Percentiles rank a stretch among this genome's conserved stretches.
These are phyloP conservation scores for Micromesistius poutassou DNA, from an alignment of 2,797 vertebrate genomes.

Conservation along the genomic window DNA sequence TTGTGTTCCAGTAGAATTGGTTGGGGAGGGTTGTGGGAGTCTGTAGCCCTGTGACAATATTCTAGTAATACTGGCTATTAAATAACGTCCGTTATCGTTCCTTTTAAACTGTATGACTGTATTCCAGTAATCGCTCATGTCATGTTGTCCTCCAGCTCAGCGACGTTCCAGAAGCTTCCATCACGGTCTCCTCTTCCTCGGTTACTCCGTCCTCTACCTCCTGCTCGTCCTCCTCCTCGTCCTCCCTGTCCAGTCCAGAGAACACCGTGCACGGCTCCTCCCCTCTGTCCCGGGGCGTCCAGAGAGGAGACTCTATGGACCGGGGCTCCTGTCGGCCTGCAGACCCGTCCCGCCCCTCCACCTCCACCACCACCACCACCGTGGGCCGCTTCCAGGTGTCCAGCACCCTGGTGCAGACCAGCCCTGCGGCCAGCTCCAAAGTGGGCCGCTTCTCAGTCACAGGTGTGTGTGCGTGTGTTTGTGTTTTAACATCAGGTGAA, in stretches of 20 bases:
- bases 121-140: background rate
- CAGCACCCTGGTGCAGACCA: slow-evolving; percentile 45
- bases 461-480: slow-evolving; percentile 48
- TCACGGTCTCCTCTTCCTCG: slow-evolving; percentile 61
- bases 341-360: slow-evolving; percentile 49
- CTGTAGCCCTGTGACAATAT: background rate
- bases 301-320: slow-evolving; percentile 54
- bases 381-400: slow-evolving; percentile 91
- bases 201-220: slow-evolving; percentile 59
- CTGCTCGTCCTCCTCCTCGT: slow-evolving; percentile 71
- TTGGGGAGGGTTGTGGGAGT: background rate
- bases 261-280: slow-evolving; percentile 83
- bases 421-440: slow-evolving; percentile 50
- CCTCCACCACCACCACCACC: slow-evolving; percentile 51
- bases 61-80: background rate
- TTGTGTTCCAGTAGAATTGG: background rate
- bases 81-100: background rate
- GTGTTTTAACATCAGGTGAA: background rate
- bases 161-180: slow-evolving; percentile 37
- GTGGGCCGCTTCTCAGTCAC: slow-evolving; percentile 88
- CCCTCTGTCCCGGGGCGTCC: slow-evolving; percentile 34
- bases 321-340: slow-evolving; percentile 27
- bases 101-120: background rate
- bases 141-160: slow-evolving; percentile 57
- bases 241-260: slow-evolving; percentile 83